A percentile compares a stretch with the other conserved stretches of the same genome.
Conservation (phyloP, 1,140 invertebrate species). For the Andricus grossulariae region DNA sequence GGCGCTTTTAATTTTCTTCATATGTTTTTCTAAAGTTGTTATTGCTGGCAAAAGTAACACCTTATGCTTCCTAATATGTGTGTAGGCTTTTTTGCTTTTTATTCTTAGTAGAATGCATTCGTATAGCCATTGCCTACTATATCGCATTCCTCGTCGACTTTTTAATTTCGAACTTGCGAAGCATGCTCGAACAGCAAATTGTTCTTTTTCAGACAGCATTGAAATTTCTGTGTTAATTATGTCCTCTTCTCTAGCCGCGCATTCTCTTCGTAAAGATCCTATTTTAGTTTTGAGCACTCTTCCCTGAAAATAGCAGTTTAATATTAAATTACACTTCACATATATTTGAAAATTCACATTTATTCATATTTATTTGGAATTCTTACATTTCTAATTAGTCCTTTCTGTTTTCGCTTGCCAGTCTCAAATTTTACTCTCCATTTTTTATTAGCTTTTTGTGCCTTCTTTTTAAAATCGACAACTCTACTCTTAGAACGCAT, state of each 20-base stretch:
- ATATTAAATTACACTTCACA: not conserved
- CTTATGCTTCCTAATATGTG: slow-evolving; percentile 33
- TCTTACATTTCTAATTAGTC: too few species aligned
- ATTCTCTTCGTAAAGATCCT: not conserved
- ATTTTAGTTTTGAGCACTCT: not conserved
- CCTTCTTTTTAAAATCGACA: too few species aligned
- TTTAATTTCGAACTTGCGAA: not conserved
- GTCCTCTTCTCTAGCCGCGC: not conserved
- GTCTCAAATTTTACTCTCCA: too few species aligned
- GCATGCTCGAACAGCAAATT: not conserved
- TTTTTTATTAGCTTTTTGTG: too few species aligned
- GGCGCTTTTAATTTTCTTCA: not conserved
- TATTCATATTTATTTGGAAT: too few species aligned
- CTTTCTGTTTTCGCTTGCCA: too few species aligned
- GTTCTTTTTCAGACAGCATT: not conserved
- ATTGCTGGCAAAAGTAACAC: slow-evolving; percentile 35
- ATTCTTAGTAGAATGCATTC: slow-evolving; percentile 42
- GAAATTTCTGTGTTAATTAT: not conserved
- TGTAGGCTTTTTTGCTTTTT: slow-evolving; percentile 38
- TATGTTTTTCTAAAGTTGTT: slow-evolving; percentile 35
- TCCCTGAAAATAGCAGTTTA: not conserved
- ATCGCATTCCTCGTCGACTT: not conserved
- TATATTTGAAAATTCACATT: not conserved
- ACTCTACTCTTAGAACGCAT: too few species aligned
- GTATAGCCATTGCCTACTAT: slow-evolving; percentile 39